Percentiles rank a stretch among this genome's conserved stretches.
These are phyloP conservation scores for Hypercompe scribonia DNA, from an alignment of 2,888 invertebrate genomes.

Conservation along the genomic window DNA sequence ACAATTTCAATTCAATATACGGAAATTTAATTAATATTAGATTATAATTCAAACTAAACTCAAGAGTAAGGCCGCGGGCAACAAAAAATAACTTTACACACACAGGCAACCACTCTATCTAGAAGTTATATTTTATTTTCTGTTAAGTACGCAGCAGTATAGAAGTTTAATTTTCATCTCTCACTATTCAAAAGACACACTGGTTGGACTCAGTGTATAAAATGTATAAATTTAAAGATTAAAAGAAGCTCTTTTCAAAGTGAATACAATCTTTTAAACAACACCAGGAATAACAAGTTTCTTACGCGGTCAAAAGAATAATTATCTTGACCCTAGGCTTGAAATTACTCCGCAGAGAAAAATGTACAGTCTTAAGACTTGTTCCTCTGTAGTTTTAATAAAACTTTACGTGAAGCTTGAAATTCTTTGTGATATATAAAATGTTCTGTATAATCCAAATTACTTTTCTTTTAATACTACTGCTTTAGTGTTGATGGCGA, in stretches of 20 bases:
- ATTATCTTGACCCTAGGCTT: slow-evolving; percentile 24
- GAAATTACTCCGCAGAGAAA: slow-evolving; percentile 34
- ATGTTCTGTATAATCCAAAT: background rate
- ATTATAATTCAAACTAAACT: too few relatives aligned
- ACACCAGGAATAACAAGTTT: slow-evolving; percentile 22
- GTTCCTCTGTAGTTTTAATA: slow-evolving; percentile 7
- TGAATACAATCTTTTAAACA: slow-evolving; percentile 25
- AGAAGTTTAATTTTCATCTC: too few relatives aligned
- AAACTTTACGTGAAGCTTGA: background rate
- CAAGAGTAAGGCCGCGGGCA: too few relatives aligned
- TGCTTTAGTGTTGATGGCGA: background rate
- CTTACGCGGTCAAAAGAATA: slow-evolving; percentile 31
- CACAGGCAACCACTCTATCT: too few relatives aligned
- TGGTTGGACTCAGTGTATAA: background rate
- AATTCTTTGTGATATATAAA: background rate
- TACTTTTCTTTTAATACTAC: too few relatives aligned
- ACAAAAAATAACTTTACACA: too few relatives aligned
- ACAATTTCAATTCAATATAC: too few relatives aligned
- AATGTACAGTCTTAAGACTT: slow-evolving; percentile 18
- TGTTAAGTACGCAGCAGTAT: too few relatives aligned
- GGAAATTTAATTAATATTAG: too few relatives aligned
- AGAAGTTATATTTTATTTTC: too few relatives aligned
- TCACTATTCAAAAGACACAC: background rate
- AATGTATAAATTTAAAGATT: background rate
- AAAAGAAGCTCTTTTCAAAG: background rate